A percentile compares a stretch with the other conserved stretches of the same genome.
Conservation (phyloP, 2,797 vertebrate genomes). For the Phaenicophaeus curvirostris region DNA sequence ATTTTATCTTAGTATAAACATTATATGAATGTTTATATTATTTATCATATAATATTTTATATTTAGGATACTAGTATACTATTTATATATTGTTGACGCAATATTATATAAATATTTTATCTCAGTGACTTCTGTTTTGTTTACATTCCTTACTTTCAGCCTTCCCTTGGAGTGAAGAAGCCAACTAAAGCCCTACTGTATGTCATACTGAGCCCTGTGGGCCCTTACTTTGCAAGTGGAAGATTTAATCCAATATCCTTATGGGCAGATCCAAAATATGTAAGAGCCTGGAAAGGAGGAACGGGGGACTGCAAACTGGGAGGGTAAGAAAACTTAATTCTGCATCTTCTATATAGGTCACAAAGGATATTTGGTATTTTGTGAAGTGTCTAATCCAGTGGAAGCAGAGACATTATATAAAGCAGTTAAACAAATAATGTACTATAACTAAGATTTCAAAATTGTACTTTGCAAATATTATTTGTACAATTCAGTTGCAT, state of each 20-base stretch:
- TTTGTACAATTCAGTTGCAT: background rate
- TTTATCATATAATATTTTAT: background rate
- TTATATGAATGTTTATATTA: background rate
- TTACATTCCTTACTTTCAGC: conserved; percentile 64
- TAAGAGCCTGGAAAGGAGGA: conserved; percentile 91
- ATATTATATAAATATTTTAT: background rate
- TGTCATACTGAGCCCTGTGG: conserved; percentile 88
- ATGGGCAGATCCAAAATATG: conserved; percentile 89
- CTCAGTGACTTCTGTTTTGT: background rate
- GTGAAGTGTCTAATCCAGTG: background rate
- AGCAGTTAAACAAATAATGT: background rate
- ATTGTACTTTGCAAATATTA: background rate
- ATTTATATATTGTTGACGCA: background rate
- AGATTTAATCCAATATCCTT: conserved; percentile 82
- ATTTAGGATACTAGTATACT: background rate
- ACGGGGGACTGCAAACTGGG: conserved; percentile 92
- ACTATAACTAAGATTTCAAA: background rate
- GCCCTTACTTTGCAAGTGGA: conserved; percentile 84
- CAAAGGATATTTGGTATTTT: background rate
- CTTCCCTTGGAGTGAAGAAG: conserved; percentile 87
- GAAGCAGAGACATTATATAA: background rate
- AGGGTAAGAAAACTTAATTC: conserved; percentile 77
- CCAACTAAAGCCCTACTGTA: conserved; percentile 84
- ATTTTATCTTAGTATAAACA: background rate
- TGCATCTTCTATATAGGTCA: background rate